These are phyloP conservation scores for Tachypleus tridentatus DNA, from an alignment of 1,140 invertebrate genomes.

Conservation along the genomic window DNA sequence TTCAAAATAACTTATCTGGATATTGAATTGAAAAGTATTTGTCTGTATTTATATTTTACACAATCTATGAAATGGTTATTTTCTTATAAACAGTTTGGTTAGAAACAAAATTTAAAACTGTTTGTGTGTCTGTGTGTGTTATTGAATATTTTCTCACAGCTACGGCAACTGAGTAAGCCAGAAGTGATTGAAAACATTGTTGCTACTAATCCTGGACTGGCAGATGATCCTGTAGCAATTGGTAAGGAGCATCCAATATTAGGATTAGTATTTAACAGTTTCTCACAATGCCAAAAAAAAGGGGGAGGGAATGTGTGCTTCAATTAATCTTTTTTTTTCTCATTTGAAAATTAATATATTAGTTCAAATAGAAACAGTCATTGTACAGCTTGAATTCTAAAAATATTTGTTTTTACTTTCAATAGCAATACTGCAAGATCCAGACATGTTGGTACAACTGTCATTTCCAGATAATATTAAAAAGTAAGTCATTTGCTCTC, in stretches of 20 bases:
- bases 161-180: conserved; percentile 24
- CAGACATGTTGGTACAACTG: conserved; percentile 21
- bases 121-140: too few species aligned
- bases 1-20: too few species aligned
- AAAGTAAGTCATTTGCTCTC: background rate
- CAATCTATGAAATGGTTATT: too few species aligned
- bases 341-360: too few species aligned
- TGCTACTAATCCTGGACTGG: conserved; percentile 29
- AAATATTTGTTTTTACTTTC: too few species aligned
- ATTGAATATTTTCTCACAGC: conserved; percentile 2
- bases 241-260: conserved; percentile 14
- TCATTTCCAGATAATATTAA: conserved; percentile 9
- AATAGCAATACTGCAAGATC: conserved; percentile 23
- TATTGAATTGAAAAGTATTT: too few species aligned
- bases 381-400: too few species aligned
- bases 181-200: conserved; percentile 28
- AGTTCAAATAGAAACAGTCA: too few species aligned
- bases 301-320: too few species aligned
- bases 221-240: conserved; percentile 27
- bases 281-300: too few species aligned
- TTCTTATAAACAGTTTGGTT: background rate
- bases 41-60: too few species aligned
- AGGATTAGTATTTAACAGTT: conserved; percentile 5
- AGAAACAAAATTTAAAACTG: background rate
- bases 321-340: too few species aligned